These are phyloP conservation scores for Archips crataeganus DNA, from an alignment of 2,888 invertebrate genomes.

Conservation along the genomic window DNA sequence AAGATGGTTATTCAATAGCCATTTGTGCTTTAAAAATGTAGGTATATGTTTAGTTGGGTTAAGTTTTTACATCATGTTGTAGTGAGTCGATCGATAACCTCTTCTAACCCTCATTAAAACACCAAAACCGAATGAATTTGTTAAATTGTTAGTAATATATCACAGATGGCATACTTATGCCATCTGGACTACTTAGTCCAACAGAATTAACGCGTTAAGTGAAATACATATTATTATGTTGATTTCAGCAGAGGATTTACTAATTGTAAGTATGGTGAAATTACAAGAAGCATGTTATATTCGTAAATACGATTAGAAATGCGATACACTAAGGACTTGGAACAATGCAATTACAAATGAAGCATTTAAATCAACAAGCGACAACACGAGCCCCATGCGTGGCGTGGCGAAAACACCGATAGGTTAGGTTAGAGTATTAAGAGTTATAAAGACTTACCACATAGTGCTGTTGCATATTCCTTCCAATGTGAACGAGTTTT, in stretches of 20 bases:
- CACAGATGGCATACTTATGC: conserved; percentile 1
- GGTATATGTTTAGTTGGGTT: not conserved
- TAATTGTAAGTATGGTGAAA: not conserved
- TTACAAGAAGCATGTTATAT: conserved; percentile 1
- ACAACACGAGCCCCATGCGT: conserved; percentile 32
- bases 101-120: conserved; percentile 44
- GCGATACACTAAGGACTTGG: conserved; percentile 5
- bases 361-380: conserved; percentile 9
- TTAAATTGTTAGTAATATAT: not conserved
- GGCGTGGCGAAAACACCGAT: conserved; percentile 52
- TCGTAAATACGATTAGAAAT: conserved; percentile 10
- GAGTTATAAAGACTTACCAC: conserved; percentile 72
- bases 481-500: conserved; percentile 85
- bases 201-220: conserved; percentile 6
- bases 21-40: not conserved
- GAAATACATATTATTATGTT: not conserved
- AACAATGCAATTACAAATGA: conserved; percentile 14
- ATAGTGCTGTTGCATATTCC: conserved; percentile 85
- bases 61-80: conserved; percentile 17
- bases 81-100: conserved; percentile 46
- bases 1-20: not conserved
- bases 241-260: not conserved
- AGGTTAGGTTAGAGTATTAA: conserved; percentile 68
- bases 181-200: too few species aligned
- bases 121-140: conserved; percentile 33